Conservation (phyloP, 2,113 vertebrate genomes). For the Varanus salvator region DNA sequence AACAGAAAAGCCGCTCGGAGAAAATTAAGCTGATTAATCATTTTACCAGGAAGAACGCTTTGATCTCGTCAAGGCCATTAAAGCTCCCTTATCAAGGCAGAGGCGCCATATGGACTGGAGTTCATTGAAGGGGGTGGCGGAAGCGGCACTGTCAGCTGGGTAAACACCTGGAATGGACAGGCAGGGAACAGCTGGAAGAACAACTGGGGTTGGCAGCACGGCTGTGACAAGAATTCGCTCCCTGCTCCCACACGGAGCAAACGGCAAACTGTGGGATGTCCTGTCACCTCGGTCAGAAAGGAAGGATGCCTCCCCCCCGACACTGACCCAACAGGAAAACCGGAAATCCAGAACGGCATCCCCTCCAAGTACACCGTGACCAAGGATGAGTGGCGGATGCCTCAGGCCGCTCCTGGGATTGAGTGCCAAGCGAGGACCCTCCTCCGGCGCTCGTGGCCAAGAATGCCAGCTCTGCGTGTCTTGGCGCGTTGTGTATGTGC, state of each 20-base stretch:
- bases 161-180: slow-evolving; percentile 72
- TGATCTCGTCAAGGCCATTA: slow-evolving; percentile 65
- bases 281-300: neutral
- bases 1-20: slow-evolving; percentile 50
- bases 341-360: slow-evolving; percentile 71
- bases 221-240: neutral
- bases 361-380: slow-evolving; percentile 43
- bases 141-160: slow-evolving; percentile 46
- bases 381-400: slow-evolving; percentile 34
- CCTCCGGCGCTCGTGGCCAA: slow-evolving; percentile 63
- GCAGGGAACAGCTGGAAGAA: slow-evolving; percentile 27
- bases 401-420: slow-evolving; percentile 58
- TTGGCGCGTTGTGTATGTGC: neutral
- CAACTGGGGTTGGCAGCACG: accelerated
- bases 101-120: slow-evolving; percentile 41
- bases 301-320: slow-evolving; percentile 61
- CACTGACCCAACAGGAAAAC: slow-evolving; percentile 67
- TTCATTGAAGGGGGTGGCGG: neutral
- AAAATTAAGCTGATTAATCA: slow-evolving; percentile 61
- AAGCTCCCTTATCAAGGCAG: slow-evolving; percentile 52
- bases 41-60: slow-evolving; percentile 52
- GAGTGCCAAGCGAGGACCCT: slow-evolving; percentile 39
- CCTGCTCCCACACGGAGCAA: neutral
- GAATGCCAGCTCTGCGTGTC: slow-evolving; percentile 54
- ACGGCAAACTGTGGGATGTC: neutral